Conservation (phyloP, 2,888 invertebrate species). For the Athalia circularis region DNA sequence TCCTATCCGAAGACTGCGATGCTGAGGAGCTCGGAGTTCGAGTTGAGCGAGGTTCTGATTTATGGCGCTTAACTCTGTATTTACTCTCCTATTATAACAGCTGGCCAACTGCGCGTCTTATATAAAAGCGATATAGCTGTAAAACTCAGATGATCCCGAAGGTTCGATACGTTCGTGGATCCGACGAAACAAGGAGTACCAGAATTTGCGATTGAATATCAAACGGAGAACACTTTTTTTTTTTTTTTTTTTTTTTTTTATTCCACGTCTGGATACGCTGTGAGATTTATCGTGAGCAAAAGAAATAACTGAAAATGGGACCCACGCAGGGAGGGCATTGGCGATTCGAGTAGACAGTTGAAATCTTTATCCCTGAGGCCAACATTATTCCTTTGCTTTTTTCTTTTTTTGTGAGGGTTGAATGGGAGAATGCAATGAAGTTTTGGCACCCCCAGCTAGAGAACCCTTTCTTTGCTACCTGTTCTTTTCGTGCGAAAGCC, state of each 20-base stretch:
- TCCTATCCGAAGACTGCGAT: too few species aligned
- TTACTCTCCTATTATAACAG: constrained; percentile 40
- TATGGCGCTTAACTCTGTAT: constrained; percentile 25
- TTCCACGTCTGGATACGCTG: not conserved
- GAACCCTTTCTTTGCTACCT: not conserved
- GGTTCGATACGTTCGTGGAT: not conserved
- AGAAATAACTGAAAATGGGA: not conserved
- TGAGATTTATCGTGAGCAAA: not conserved
- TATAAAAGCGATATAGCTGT: constrained; percentile 11
- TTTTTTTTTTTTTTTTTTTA: not conserved
- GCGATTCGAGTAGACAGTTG: not conserved
- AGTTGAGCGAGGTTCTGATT: constrained; percentile 34
- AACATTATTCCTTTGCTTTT: not conserved
- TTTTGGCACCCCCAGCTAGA: not conserved
- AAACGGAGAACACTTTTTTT: not conserved
- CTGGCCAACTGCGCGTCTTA: constrained; percentile 10
- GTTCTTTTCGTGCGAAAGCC: not conserved
- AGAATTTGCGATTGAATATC: not conserved
- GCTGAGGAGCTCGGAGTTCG: not conserved
- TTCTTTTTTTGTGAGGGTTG: constrained; percentile 29
- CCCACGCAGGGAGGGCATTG: constrained; percentile 10
- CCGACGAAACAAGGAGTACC: not conserved
- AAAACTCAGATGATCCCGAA: not conserved
- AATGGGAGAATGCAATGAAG: not conserved
- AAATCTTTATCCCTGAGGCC: constrained; percentile 26